Conservation (phyloP, 2,888 invertebrate genomes). For the Phortica okadai region DNA sequence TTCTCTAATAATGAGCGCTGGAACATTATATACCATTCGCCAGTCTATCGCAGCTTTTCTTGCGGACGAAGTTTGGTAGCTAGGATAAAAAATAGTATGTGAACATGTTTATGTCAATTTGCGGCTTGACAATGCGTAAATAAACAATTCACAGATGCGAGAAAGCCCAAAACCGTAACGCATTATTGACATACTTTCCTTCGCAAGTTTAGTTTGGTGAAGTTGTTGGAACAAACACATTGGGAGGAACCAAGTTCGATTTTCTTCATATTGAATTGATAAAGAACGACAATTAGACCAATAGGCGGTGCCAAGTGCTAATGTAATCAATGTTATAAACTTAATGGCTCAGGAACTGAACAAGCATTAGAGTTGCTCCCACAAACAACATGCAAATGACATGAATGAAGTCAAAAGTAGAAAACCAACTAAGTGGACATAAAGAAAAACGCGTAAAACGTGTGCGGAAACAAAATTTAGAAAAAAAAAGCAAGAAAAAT, state of each 20-base stretch:
- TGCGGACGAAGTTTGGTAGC: background rate
- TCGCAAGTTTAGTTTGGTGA: constrained; percentile 1
- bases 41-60: background rate
- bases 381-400: background rate
- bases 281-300: too few species aligned
- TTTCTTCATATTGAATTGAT: too few species aligned
- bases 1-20: constrained; percentile 7
- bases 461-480: background rate
- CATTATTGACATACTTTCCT: background rate
- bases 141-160: constrained; percentile 49
- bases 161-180: constrained; percentile 31
- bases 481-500: too few species aligned
- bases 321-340: too few species aligned
- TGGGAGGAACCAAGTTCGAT: too few species aligned
- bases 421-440: background rate
- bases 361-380: too few species aligned
- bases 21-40: background rate
- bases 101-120: constrained; percentile 45
- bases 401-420: constrained; percentile 10
- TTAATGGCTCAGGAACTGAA: too few species aligned
- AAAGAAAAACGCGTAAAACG: constrained; percentile 17
- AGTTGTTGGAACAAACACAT: background rate
- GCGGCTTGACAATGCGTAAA: constrained; percentile 39
- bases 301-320: too few species aligned
- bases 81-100: background rate